Evolutionary conservation across 2,888 invertebrate species (phyloP).

Genomic region (Malthinus seriepunctatus): DNA sequence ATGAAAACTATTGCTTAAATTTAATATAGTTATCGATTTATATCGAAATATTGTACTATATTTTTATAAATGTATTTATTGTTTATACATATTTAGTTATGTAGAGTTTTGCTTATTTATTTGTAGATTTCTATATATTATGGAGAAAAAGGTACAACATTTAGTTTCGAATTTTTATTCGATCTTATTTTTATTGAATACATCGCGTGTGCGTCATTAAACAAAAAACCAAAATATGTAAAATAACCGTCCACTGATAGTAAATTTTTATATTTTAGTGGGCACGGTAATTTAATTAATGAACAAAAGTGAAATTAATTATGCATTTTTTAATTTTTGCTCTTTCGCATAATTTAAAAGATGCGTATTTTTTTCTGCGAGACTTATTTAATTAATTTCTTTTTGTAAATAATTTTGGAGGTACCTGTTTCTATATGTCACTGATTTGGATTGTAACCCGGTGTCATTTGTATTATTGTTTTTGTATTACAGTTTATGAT

Average conservation of each 20-base stretch:
- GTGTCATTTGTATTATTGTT: constrained; percentile 41
- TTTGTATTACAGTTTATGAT: constrained; percentile 10
- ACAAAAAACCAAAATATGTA: constrained; percentile 24
- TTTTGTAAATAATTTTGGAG: constrained; percentile 49
- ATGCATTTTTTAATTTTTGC: too few relatives aligned
- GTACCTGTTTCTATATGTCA: constrained; percentile 55
- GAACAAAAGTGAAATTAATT: too few relatives aligned
- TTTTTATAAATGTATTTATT: constrained; percentile 53
- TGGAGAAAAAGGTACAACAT: constrained; percentile 26
- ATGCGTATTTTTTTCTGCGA: too few relatives aligned
- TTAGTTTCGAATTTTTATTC: constrained; percentile 20
- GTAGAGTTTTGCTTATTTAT: constrained; percentile 40
- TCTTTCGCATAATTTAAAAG: too few relatives aligned
- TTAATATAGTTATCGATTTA: constrained; percentile 39
- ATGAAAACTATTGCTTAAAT: constrained; percentile 41
- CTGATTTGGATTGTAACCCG: constrained; percentile 48
- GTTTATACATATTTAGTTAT: constrained; percentile 43
- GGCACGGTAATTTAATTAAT: constrained; percentile 8
- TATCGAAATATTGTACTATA: constrained; percentile 44
- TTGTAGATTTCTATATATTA: constrained; percentile 23
- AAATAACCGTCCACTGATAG: constrained; percentile 22
- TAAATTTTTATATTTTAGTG: constrained; percentile 19
- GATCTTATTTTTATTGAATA: constrained; percentile 2
- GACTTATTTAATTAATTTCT: neutral
- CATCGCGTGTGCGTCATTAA: constrained; percentile 12